Percentiles rank a stretch among this genome's conserved stretches.
Conservation (phyloP, 2,113 vertebrate species). For the Motacilla alba region DNA sequence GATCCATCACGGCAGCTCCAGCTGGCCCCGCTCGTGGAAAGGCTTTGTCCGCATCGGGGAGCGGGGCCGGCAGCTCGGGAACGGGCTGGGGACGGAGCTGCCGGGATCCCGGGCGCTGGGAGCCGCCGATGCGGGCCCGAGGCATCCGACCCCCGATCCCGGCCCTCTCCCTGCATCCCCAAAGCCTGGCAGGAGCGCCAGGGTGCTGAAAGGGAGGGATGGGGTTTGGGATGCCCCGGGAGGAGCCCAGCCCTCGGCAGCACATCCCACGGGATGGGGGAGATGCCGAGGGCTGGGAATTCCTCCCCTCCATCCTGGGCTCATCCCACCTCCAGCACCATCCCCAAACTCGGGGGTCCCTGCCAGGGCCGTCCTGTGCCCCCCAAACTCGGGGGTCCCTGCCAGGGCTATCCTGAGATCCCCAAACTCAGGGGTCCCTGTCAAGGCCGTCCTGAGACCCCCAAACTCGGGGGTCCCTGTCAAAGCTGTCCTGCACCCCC, state of each 20-base stretch:
- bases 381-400: too few species aligned
- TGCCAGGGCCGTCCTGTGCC: accelerated
- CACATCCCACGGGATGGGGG: accelerated
- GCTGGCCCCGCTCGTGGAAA: not conserved
- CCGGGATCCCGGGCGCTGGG: not conserved
- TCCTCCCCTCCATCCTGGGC: accelerated
- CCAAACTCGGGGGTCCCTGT: too few species aligned
- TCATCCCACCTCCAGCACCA: accelerated
- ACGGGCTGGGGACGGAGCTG: not conserved
- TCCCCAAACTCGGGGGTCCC: accelerated
- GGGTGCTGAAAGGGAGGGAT: too few species aligned
- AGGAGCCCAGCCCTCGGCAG: not conserved
- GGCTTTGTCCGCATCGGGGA: not conserved
- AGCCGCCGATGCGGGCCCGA: too few species aligned
- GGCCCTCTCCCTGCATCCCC: accelerated
- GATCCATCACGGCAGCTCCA: constrained; percentile 4
- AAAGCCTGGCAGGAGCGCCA: not conserved
- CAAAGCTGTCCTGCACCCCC: too few species aligned
- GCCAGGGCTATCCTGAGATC: too few species aligned
- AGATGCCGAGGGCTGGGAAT: not conserved
- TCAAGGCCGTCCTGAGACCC: too few species aligned
- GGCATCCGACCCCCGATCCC: too few species aligned
- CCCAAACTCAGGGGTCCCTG: too few species aligned
- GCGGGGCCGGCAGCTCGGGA: not conserved
- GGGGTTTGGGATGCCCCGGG: not conserved